Base-by-base conservation (phyloP, 2,888 invertebrate genomes). In the Vanessa cardui region DNA sequence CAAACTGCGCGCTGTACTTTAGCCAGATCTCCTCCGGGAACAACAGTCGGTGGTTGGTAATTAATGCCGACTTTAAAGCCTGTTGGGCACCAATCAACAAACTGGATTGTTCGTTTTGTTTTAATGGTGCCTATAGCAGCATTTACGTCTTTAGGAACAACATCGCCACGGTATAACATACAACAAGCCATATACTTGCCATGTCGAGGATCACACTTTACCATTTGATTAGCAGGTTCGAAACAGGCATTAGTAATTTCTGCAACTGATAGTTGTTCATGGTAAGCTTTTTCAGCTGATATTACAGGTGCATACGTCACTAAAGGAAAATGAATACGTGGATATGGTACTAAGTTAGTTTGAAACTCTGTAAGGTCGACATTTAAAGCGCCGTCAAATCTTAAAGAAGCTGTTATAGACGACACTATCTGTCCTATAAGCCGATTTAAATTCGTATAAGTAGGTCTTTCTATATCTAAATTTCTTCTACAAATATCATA, bases 131-230 rank as follows among this genome's bases (percentile, higher is more conserved):
- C 97, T 80, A 98, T 98, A 16, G 98, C 97, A 15, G 97, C 97
- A 80, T 98, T 98, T 20, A 98, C 98, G 80, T 98, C 98, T 88
- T 98, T 98, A 39, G 98, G 98, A 9, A 98, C 98, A 58, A 98
- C 98, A 84, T 98, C 98, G 20, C 98, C 98, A 76, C 98, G 94
- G 92, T 98, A 98, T 86, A 98, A 93, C 96, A 98, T 97, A 87
- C 98, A 98, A 85, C 98, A 98, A 31, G 98, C 98, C 98, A 98
- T 96, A 93, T 98, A 98, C 86, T 97, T 97, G 69, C 97, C 97
- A 83, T 97, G 96, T 72, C 97, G 94, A 0, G 98, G 98, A 81
- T 98, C 98, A 80, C 98, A 98, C 86, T 97, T 97, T 45, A 97
- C 97, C 97, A 98, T 98, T 93, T 98, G 98, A 89, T 98, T 98